Conservation (phyloP, 2,888 invertebrate genomes). For the Caenorhabditis sulstoni region DNA sequence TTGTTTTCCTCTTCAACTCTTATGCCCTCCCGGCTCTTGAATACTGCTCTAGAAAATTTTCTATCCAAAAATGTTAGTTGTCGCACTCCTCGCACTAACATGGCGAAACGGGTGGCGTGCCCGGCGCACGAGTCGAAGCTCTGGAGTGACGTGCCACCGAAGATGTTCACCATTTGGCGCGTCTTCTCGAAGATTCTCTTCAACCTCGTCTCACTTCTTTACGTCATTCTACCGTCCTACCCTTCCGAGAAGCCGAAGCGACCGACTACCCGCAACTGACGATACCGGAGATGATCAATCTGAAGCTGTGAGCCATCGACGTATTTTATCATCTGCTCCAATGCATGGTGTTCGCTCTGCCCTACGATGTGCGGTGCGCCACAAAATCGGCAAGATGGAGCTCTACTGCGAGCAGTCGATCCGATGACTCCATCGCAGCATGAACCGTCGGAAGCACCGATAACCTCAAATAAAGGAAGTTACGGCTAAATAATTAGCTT, state of each 20-base stretch:
- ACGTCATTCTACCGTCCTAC: constrained; percentile 58
- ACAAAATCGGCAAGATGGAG: constrained; percentile 60
- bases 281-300: constrained; percentile 59
- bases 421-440: constrained; percentile 54
- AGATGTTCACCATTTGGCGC: constrained; percentile 11
- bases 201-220: constrained; percentile 38
- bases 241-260: constrained; percentile 62
- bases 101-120: constrained; percentile 58
- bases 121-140: constrained; percentile 64
- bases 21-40: too few relatives aligned
- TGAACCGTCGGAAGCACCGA: constrained; percentile 35
- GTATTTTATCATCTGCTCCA: constrained; percentile 64
- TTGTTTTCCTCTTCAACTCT: too few relatives aligned
- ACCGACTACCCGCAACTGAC: constrained; percentile 48
- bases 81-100: too few relatives aligned
- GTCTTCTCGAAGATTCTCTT: constrained; percentile 35
- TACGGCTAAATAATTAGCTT: too few relatives aligned
- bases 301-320: constrained; percentile 60
- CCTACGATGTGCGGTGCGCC: constrained; percentile 33
- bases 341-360: constrained; percentile 53
- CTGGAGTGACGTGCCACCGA: constrained; percentile 44
- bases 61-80: too few relatives aligned
- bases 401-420: constrained; percentile 62
- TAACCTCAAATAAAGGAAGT: too few relatives aligned
- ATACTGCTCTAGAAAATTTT: too few relatives aligned